Evolutionary conservation across 2,797 vertebrate genomes (phyloP), one percentile per base, ranked within the genome.

Genomic region (Muscicapa striata): DNA sequence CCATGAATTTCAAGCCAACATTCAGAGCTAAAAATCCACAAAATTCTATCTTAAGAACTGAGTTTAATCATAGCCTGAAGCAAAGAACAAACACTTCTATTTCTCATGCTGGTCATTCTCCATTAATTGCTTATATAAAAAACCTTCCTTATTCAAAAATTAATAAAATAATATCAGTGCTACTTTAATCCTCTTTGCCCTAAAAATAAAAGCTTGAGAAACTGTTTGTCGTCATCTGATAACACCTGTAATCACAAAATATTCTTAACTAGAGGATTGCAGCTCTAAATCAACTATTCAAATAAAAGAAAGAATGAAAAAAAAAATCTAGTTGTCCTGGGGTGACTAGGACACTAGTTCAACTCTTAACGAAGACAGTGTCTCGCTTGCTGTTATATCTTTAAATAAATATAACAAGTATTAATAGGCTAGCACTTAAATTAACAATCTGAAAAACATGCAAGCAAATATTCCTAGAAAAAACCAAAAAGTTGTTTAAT

Each of bases 1-100:
- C 22, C 40, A 73, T 9, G 19, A 82, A 78, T 64, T 89, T 81
- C 78, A 81, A 75, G 54, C 4, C 49, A 93, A 45, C 49, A 93
- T 51, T 77, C 52, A 87, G 45, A 87, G 29, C 24, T 74, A 64
- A 51, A 85, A 89, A 83, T 67, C 45, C 46, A 79, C 67, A 86
- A 34, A 88, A 79, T 43, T 72, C 19, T 66, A 9, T 74, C 76
- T 90, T 79, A 89, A 90, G 61, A 74, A 92, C 10, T 54, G 12
- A 91, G 17, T 78, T 75, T 52, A 95, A 94, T 63, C 55, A 80
- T 46, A 80, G 38, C 34, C 57, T 91, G 46, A 85, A 91, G 30
- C 32, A 91, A 27, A 82, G 34, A 87, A 76, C 20, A 90, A 85
- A 62, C 18, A 77, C 61, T 74, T 51, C 15, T 48, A 49, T 24